Base-by-base conservation (phyloP, 2,888 invertebrate genomes). In the Rhodophaea formosa region DNA sequence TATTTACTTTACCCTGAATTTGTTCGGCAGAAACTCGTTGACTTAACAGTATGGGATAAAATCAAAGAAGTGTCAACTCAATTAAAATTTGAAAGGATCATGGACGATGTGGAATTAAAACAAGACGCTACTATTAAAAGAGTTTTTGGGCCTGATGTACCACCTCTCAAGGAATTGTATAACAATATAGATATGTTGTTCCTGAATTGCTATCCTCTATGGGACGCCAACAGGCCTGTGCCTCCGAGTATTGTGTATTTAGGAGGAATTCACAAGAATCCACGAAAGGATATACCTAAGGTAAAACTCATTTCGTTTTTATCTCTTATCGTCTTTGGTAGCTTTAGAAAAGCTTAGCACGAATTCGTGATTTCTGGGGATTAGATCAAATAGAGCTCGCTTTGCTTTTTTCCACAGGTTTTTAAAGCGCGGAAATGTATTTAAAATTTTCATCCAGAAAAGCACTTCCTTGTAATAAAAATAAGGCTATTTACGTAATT, bases 231-330 rank as follows among this genome's bases (percentile, higher is more conserved):
- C 30, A 67, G 83, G 30, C 89, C 91, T 0, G 67, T 83, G 1
- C 78, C 86, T 6, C 84, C 88, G 0, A 71, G 70, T 52, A 66
- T 85, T 3, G 58, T 88, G 1, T 79, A 76, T 54, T 75, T 88
- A 59, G 86, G 88, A 35, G 86, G 86, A 12, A 60, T 84, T 14
- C 88, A 88, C 59, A 70, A 80, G 14, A 74, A 69, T 5, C 70
- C 74, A n/a, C 57, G 63, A 3, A 77, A 81, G 58, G 68, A 74
- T 2, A 64, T 90, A 35, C 81, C 84, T 8, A 62, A 77, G 72
- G 86, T 85, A 72, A n/a, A n/a, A n/a, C n/a, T n/a, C n/a, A n/a
- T n/a, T n/a, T n/a, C n/a, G n/a, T n/a, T n/a, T n/a, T n/a, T n/a
- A n/a, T n/a, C n/a, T n/a, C n/a, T n/a, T n/a, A n/a, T n/a, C n/a